A percentile compares a stretch with the other conserved stretches of the same genome.
phyloP scores from a whole-genome alignment of 2,888 invertebrate genomes.

The Maniola hyperantus region DNA sequence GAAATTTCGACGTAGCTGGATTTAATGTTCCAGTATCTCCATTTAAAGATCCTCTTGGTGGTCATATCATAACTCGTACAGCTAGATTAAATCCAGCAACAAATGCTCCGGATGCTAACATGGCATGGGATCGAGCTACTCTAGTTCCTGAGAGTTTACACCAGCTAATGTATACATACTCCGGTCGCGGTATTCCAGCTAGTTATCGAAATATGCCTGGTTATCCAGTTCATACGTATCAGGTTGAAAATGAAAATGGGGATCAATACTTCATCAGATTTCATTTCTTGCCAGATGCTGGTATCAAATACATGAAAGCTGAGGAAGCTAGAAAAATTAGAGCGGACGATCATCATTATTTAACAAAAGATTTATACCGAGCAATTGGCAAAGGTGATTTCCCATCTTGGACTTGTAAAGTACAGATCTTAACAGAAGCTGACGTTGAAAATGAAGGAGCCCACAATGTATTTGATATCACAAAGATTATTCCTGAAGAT shows the following conservation, averaged over 20 bases:
- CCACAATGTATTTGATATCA: neutral
- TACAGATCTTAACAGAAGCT: neutral
- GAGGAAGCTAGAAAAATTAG: neutral
- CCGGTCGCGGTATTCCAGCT: conserved; percentile 95
- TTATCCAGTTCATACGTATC: conserved; percentile 95
- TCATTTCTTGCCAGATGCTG: conserved; percentile 87
- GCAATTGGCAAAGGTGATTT: neutral
- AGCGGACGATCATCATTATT: neutral
- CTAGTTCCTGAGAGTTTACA: conserved; percentile 92
- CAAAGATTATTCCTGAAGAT: neutral
- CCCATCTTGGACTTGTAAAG: neutral
- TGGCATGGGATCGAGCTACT: conserved; percentile 96
- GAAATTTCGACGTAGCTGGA: conserved; percentile 94
- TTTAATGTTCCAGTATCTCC: conserved; percentile 95
- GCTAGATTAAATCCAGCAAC: conserved; percentile 95
- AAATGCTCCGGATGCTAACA: conserved; percentile 91
- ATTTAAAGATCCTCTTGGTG: conserved; percentile 91
- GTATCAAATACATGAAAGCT: neutral
- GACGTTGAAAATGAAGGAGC: neutral
- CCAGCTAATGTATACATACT: conserved; percentile 90
- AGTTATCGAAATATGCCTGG: conserved; percentile 96
- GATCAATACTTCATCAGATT: conserved; percentile 91
- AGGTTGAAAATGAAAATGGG: conserved; percentile 88
- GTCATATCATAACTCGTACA: conserved; percentile 95
- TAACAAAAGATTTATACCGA: neutral